Evolutionary conservation across 2,888 invertebrate genomes (phyloP).

Genomic region (Villa cingulata): DNA sequence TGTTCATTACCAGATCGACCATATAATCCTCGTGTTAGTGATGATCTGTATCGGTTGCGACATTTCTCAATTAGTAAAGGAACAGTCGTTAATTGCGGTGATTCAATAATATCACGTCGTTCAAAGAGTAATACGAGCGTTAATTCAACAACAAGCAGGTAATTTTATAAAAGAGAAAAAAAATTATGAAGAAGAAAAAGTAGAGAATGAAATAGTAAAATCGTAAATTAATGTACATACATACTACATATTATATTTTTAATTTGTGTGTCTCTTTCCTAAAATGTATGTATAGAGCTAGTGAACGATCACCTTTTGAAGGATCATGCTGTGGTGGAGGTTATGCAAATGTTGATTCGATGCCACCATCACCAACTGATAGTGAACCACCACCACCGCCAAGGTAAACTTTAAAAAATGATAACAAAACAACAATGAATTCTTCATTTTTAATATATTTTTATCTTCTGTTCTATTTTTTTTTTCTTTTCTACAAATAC

Average conservation of each 20-base stretch:
- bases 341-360: conserved; percentile 63
- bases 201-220: too few species aligned
- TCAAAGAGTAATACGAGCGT: conserved; percentile 81
- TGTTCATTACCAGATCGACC: conserved; percentile 77
- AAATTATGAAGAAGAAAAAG: not conserved
- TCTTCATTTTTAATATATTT: not conserved
- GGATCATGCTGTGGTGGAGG: conserved; percentile 74
- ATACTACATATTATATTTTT: too few species aligned
- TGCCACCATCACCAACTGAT: conserved; percentile 57
- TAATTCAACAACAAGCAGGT: conserved; percentile 73
- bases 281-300: conserved; percentile 43
- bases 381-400: conserved; percentile 45
- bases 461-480: not conserved
- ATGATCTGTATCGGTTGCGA: conserved; percentile 69
- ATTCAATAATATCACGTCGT: conserved; percentile 72
- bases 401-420: conserved; percentile 16
- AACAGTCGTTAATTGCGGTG: conserved; percentile 77
- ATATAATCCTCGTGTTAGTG: conserved; percentile 70
- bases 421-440: not conserved
- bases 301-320: conserved; percentile 73
- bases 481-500: too few species aligned
- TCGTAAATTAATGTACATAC: too few species aligned
- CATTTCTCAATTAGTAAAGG: conserved; percentile 83
- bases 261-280: too few species aligned
- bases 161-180: conserved; percentile 14